Evolutionary conservation across 2,113 vertebrate species (phyloP), one percentile per base, ranked within the genome.

Genomic region (Stigmatopora argus): DNA sequence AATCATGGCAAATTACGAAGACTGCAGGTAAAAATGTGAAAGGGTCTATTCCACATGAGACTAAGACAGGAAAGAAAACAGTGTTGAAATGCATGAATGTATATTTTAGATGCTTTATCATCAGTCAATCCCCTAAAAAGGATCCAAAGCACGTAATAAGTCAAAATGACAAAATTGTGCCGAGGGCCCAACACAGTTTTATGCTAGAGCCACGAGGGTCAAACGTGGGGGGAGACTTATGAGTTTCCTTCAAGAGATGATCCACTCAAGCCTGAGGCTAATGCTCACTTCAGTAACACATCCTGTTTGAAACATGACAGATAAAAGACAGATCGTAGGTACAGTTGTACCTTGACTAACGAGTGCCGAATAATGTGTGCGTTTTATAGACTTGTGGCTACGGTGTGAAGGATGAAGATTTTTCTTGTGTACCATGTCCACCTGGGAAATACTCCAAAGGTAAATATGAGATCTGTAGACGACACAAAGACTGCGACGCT

Each of bases 401-500:
- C 0, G 96, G 97, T 52, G 89, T 90, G 82, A 97, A 93, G 81
- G 96, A 98, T 0, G 95, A 98, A 8, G 94, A 94, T 83, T 99
- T 97, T 0, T 85, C 90, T 78, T 99, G 97, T 1, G 66, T 94
- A 51, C 88, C 94, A 9, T 99, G 96, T 74, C 92, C 92, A 0
- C 88, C 93, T 0, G 96, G 96, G 77, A 98, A 98, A 79, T 98
- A 96, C 67, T 99, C 97, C 66, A 96, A 91, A 86, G 97, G 97
- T 63, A 96, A 94, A 46, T 99, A 99, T 73, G 95, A 99, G 89
- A 98, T 98, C 80, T 99, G 96, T 89, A 87, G 95, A 60, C 86
- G 97, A 3, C 96, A 99, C 82, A 99, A 96, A 78, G 95, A 99
- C 88, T 99, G 97, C 0, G 93, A 99, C 59, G 93, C 93, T 0